These are phyloP conservation scores for Sipha maydis DNA, from an alignment of 2,888 invertebrate species.

Conservation along the genomic window DNA sequence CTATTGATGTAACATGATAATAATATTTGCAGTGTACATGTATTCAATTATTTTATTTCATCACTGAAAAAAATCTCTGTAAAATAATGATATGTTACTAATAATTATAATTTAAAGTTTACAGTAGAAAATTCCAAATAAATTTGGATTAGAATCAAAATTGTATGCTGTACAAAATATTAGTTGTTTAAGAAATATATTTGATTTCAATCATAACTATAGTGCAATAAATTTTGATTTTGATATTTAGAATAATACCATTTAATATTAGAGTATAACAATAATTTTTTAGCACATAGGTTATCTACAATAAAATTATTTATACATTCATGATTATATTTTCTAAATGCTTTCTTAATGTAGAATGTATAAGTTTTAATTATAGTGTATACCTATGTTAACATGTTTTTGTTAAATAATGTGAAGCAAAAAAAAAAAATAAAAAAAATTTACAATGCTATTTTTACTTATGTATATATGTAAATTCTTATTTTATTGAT, in stretches of 20 bases:
- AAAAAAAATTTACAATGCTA: not conserved
- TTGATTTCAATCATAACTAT: not conserved
- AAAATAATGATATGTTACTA: not conserved
- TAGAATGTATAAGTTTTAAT: not conserved
- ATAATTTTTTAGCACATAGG: too few species aligned
- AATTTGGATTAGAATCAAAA: not conserved
- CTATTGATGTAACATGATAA: not conserved
- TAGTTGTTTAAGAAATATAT: not conserved
- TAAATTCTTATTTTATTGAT: not conserved
- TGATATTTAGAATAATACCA: too few species aligned
- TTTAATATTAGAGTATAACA: too few species aligned
- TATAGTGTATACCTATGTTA: not conserved
- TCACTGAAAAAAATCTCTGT: not conserved
- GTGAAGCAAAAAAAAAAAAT: not conserved
- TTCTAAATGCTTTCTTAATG: not conserved
- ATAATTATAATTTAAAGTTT: not conserved
- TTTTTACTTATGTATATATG: not conserved
- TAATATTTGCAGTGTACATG: not conserved
- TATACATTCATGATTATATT: too few species aligned
- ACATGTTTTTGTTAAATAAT: not conserved
- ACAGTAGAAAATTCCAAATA: not conserved
- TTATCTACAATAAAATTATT: too few species aligned
- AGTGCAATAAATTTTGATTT: not conserved
- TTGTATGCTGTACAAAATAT: not conserved
- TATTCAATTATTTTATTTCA: not conserved